Evolutionary conservation across 2,888 invertebrate species (phyloP), one percentile per base, ranked within the genome.

Genomic region (Pollenia labialis): DNA sequence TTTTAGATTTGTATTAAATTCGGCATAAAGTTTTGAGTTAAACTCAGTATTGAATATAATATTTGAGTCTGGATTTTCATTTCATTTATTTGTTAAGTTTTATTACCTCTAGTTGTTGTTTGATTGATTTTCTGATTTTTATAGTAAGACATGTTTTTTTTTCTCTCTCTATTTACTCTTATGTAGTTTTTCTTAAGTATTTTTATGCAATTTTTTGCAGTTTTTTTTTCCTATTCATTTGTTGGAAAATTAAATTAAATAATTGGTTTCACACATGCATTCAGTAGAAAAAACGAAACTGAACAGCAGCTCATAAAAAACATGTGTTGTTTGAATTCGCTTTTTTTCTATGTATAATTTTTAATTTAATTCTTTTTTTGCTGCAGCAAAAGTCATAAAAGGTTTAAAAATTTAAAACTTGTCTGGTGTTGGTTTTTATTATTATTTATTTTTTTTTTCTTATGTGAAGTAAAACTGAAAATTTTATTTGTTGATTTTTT

Each of bases 211-310:
- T 81, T 60, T 83, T 80, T 50, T 64, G 62, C 3, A 18, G 42
- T 1, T 48, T 48, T 23, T 23, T 11, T 68, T 42, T 48, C 72
- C 64, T 10, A 7, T 64, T 54, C 11, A 42, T 72, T 82, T 79
- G 56, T 87, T 81, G 76, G 50, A 68, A 79, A 86, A 81, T 77
- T 87, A 87, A 87, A 87, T 84, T 87, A 87, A 87, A 87, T 87
- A 87, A 84, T 87, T 87, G 87, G 81, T 87, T 87, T 87, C 87
- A 84, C 87, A 87, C 87, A 87, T 87, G 87, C 87, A 81, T 52
- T 16, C 46, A n/a, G 18, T 16, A 54, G 18, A 32, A 52, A 48
- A 69, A 62, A 44, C 50, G 12, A 58, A 81, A 81, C 62, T 72
- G n/a, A 56, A 12, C 60, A 56, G n/a, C 60, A 56, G 52, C 48